Base-by-base conservation (phyloP, 1,140 invertebrate species). In the Polypedilum vanderplanki region DNA sequence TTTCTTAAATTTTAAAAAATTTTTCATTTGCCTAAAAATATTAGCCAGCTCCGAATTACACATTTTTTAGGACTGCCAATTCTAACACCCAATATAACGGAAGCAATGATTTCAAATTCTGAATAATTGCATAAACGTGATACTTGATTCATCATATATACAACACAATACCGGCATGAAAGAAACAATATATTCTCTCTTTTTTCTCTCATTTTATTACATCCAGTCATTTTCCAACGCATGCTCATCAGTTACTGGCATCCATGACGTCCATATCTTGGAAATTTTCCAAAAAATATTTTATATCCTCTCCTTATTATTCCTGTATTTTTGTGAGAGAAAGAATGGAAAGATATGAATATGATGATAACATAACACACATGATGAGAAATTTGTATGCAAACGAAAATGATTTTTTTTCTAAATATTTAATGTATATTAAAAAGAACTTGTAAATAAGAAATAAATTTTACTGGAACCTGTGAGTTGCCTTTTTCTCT, bases 111-210 rank as follows among this genome's bases (percentile, higher is more conserved):
- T n/a, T 70, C 65, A 70, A 70, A 70, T 22, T n/a, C 65, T 70
- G 65, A 70, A 70, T 70, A 70, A 70, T 70, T 70, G 65, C 65
- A 70, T 70, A 70, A 70, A 70, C 65, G 65, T 70, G 65, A 70
- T 70, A 70, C 65, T 70, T 70, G 65, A 20, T 70, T 70, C 46
- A 57, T 57, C 46, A 57, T 57, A 57, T n/a, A 57, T 57, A 57
- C n/a, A n/a, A n/a, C 4, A 57, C n/a, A 57, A 33, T 33, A 33
- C n/a, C 24, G 24, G 24, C 24, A 33, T 5, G 24, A 33, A 33
- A n/a, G n/a, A 1, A 33, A 33, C 24, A 33, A 33, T 5, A 33
- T 33, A 33, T 33, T 33, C 24, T 33, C 24, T 33, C 24, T 33
- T 33, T 33, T 33, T 33, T 33, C 24, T 33, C 24, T 33, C n/a